Base-by-base conservation (phyloP, 2,113 vertebrate species). In the Pampusana beccarii region DNA sequence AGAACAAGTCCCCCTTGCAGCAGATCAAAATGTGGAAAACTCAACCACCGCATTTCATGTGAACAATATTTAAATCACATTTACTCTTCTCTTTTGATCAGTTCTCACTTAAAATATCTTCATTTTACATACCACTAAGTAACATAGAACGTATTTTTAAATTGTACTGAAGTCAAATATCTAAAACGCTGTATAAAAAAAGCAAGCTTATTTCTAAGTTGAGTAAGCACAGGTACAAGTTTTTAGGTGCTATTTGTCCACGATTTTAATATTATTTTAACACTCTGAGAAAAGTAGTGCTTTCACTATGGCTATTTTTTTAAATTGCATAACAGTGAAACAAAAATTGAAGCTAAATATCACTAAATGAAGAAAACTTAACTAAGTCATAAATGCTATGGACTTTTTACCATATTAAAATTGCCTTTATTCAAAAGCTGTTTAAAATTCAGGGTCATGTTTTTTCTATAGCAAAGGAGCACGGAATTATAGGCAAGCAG, bases 401-500 rank as follows among this genome's bases (percentile, higher is more conserved):
- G 86, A 82, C 50, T 91, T 78, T 95, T 96, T 91, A 81, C 85
- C 64, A 29, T 74, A 48, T 86, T 26, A 4, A 92, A 96, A 96
- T 94, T 87, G 10, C 61, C 83, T 96, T 89, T 81, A 88, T 82
- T 91, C 84, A 61, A 95, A 96, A 96, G 65, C 93, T 96, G 78
- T 82, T 96, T 93, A 93, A 97, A 95, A 97, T 95, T 96, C 89
- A 78, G 92, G 95, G 95, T 97, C 96, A 95, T 89, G 95, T 97
- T 98, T 97, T 98, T 74, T 26, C 96, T 96, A 88, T 94, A 96
- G 97, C 94, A 97, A 98, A 98, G 85, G 98, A 98, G 98, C 98
- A 97, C 71, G 56, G 98, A 98, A 98, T 98, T 97, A 91, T 54
- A 98, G 97, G 97, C 97, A 97, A 95, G 94, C 97, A 97, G 97